Conservation (phyloP, 2,797 vertebrate genomes). For the Hydrophis major region DNA sequence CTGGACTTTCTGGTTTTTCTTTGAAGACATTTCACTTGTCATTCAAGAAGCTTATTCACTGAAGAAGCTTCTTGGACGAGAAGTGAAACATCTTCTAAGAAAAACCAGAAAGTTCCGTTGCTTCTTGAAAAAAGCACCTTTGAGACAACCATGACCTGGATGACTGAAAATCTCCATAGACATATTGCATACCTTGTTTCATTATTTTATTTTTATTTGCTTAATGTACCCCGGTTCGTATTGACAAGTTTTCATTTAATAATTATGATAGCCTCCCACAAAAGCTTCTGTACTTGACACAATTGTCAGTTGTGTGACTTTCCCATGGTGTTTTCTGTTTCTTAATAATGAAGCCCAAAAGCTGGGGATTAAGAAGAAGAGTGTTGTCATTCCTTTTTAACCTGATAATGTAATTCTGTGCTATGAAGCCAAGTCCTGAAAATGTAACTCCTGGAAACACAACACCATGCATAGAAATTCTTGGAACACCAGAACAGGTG, state of each 20-base stretch:
- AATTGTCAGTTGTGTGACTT: neutral
- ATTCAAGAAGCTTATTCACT: too few relatives aligned
- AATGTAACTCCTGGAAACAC: neutral
- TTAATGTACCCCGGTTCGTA: neutral
- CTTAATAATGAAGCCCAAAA: neutral
- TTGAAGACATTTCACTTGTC: too few relatives aligned
- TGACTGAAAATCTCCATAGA: too few relatives aligned
- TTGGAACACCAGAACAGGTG: neutral
- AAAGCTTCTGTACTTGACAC: neutral
- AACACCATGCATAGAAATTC: neutral
- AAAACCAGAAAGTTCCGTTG: too few relatives aligned
- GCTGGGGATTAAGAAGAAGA: neutral
- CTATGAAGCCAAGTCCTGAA: neutral
- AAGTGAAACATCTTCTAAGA: too few relatives aligned
- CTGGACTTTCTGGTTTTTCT: too few relatives aligned
- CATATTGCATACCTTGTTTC: neutral
- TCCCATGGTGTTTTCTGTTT: neutral
- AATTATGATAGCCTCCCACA: neutral
- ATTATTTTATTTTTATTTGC: neutral
- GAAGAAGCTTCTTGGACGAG: too few relatives aligned
- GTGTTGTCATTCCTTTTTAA: neutral
- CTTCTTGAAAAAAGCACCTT: neutral
- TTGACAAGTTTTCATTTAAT: neutral
- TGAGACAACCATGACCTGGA: too few relatives aligned
- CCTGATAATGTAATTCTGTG: neutral